Base-by-base conservation (phyloP, 2,113 vertebrate genomes). In the Alexandromys fortis region DNA sequence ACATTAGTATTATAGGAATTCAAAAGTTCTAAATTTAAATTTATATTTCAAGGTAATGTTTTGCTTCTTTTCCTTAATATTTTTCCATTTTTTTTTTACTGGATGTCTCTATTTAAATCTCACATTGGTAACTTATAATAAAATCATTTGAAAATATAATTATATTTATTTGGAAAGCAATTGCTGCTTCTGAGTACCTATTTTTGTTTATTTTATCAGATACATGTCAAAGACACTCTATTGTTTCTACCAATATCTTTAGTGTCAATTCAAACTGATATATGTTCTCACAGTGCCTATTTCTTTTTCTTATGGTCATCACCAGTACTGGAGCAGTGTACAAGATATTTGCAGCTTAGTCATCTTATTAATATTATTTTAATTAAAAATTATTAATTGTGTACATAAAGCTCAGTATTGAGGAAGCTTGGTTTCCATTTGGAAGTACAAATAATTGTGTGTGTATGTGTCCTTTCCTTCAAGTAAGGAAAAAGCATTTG, bases 141-240 rank as follows among this genome's bases (percentile, higher is more conserved):
- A 89, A 95, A 79, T 75, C 86, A 35, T 94, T 79, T 58, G 68
- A 86, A 52, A 94, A 35, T 89, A 55, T 76, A 92, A 38, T 79
- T 49, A 49, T 11, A 79, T 89, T 92, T 95, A 65, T 81, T 55
- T 81, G 79, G 85, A 89, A 97, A 92, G 6, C 28, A 58, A 30
- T 45, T 86, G 92, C 45, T 81, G n/a, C 70, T 95, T 94, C 65
- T 89, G 28, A 75, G 38, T 75, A 58, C 35, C n/a, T 58, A 12
- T 49, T 47, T 91, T 89, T 13, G 47, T 85, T 94, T 19, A 86
- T 67, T 75, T 22, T 38, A 89, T 78, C 33, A 76, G 33, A 70
- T 55, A 90, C 38, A 55, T 89, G 38, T 88, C 33, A 81, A 94
- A 92, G 79, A 52, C 22, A 49, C 38, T 42, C 58, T 78, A 75